A percentile compares a stretch with the other conserved stretches of the same genome.
These are phyloP conservation scores for Arrhamphus sclerolepis DNA, from an alignment of 2,797 vertebrate genomes.

Conservation along the genomic window DNA sequence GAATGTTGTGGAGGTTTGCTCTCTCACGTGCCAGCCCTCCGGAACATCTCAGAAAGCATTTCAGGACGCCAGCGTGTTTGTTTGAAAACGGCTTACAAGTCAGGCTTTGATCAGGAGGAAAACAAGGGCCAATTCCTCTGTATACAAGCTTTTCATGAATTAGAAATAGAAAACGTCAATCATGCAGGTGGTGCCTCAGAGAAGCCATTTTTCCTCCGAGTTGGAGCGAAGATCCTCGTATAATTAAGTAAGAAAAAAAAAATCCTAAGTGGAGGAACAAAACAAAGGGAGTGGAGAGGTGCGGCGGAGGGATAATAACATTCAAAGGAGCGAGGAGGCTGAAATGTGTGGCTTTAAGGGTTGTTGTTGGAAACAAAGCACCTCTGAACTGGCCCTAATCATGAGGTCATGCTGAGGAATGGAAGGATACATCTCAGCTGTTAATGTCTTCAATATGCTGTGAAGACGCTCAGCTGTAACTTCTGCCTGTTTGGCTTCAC, in stretches of 20 bases:
- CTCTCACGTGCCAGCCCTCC: no score
- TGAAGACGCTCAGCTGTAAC: slow-evolving; percentile 49
- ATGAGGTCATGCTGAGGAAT: slow-evolving; percentile 78
- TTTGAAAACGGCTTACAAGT: slow-evolving; percentile 34
- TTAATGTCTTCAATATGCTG: slow-evolving; percentile 79
- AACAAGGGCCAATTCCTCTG: slow-evolving; percentile 39
- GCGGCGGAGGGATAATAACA: slow-evolving; percentile 33
- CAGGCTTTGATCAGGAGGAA: slow-evolving; percentile 36
- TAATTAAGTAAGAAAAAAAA: slow-evolving; percentile 65
- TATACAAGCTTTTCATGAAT: slow-evolving; percentile 52
- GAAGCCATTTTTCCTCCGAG: slow-evolving; percentile 58
- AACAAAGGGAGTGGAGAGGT: slow-evolving; percentile 50
- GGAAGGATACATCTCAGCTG: slow-evolving; percentile 69
- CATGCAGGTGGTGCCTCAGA: slow-evolving; percentile 50
- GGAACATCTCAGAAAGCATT: no score
- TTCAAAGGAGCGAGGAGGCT: slow-evolving; percentile 36
- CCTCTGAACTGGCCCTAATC: slow-evolving; percentile 65
- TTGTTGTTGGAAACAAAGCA: slow-evolving; percentile 66
- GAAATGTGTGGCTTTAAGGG: slow-evolving; percentile 59
- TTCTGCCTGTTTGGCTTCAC: slow-evolving; percentile 52
- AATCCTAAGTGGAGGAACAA: slow-evolving; percentile 53
- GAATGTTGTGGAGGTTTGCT: no score
- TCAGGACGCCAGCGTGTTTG: no score
- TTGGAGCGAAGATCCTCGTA: slow-evolving; percentile 56
- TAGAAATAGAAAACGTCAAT: slow-evolving; percentile 46